Evolutionary conservation across 2,888 invertebrate genomes (phyloP).

Genomic region (Lottia gigantea): DNA sequence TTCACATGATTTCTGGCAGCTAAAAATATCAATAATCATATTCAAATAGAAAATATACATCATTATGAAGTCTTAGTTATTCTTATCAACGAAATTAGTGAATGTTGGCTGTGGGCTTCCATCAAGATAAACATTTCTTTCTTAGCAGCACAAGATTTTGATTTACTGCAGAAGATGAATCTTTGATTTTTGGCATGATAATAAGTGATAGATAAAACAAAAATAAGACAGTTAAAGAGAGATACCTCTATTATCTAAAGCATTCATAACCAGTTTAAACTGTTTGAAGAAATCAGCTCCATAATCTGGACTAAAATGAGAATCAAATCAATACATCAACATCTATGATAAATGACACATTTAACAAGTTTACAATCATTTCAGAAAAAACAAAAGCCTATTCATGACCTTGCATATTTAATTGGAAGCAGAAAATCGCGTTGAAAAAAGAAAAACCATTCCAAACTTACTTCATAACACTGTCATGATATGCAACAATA

Average conservation of each 20-base stretch:
- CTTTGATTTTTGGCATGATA: no score
- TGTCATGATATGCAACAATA: conserved; percentile 91
- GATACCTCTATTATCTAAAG: conserved; percentile 86
- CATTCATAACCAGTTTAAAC: conserved; percentile 93
- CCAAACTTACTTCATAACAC: conserved; percentile 81
- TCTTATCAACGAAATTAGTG: no score
- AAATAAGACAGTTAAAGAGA: neutral
- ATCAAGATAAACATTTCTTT: no score
- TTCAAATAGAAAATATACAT: no score
- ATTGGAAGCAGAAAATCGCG: conserved; percentile 32
- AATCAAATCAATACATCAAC: conserved; percentile 34
- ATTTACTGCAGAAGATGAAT: no score
- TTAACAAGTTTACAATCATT: no score
- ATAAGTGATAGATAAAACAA: neutral
- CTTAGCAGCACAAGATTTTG: no score
- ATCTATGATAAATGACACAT: no score
- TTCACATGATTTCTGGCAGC: conserved; percentile 98
- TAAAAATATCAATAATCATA: conserved; percentile 29
- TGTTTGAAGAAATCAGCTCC: conserved; percentile 90
- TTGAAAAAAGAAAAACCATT: neutral
- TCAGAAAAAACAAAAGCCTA: no score
- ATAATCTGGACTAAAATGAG: conserved; percentile 82
- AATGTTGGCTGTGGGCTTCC: no score
- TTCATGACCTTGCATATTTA: neutral
- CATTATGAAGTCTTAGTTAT: no score